Percentiles rank a stretch among this genome's conserved stretches.
phyloP scores from a whole-genome alignment of 2,888 invertebrate species.

The Nephrotoma flavescens region DNA sequence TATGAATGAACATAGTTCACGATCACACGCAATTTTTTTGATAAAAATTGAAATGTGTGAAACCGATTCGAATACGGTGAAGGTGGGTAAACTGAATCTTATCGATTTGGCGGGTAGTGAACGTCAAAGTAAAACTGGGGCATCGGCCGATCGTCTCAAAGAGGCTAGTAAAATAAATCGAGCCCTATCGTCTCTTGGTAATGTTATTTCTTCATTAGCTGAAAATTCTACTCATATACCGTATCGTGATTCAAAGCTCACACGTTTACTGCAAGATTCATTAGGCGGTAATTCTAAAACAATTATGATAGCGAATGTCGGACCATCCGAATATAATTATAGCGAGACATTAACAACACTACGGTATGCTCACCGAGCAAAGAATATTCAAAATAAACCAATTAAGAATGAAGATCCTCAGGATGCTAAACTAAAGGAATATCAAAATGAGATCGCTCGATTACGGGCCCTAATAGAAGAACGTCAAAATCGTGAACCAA shows the following conservation, averaged over 20 bases:
- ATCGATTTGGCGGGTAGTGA: slow-evolving; percentile 98
- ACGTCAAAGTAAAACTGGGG: slow-evolving; percentile 90
- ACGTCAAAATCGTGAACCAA: slow-evolving; percentile 30
- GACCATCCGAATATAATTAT: slow-evolving; percentile 94
- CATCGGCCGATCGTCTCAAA: slow-evolving; percentile 81
- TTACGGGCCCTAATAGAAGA: slow-evolving; percentile 35
- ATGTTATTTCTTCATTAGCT: slow-evolving; percentile 94
- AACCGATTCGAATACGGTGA: slow-evolving; percentile 38
- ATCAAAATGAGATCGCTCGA: slow-evolving; percentile 86
- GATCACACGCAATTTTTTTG: slow-evolving; percentile 97
- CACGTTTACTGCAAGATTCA: slow-evolving; percentile 91
- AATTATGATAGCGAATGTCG: slow-evolving; percentile 98
- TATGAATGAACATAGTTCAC: slow-evolving; percentile 97
- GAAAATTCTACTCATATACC: slow-evolving; percentile 93
- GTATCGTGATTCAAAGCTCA: slow-evolving; percentile 94
- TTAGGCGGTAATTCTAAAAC: slow-evolving; percentile 98
- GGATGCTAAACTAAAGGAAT: slow-evolving; percentile 88
- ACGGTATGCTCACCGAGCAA: slow-evolving; percentile 90
- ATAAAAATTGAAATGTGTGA: slow-evolving; percentile 92
- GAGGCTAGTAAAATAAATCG: slow-evolving; percentile 97
- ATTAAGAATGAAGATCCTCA: slow-evolving; percentile 98
- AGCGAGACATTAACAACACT: slow-evolving; percentile 96
- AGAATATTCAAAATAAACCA: slow-evolving; percentile 97
- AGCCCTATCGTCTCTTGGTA: slow-evolving; percentile 91
- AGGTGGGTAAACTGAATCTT: slow-evolving; percentile 91